Conservation (phyloP, 2,888 invertebrate species). For the Drosophila robusta region DNA sequence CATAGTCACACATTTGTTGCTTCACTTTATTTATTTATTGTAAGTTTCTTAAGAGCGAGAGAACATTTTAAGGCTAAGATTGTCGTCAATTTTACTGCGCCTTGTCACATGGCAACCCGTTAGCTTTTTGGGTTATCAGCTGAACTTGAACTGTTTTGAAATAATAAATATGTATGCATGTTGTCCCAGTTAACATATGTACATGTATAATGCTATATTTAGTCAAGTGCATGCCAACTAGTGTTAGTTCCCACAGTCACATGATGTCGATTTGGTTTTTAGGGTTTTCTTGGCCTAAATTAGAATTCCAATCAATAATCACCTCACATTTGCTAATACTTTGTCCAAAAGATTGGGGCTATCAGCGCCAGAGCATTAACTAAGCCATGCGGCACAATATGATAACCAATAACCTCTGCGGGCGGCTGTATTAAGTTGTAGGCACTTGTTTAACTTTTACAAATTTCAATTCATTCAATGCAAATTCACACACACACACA, state of each 20-base stretch:
- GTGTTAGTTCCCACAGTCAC: conserved; percentile 40
- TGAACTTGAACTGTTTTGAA: conserved; percentile 61
- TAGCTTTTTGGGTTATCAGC: conserved; percentile 57
- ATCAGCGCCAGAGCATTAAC: conserved; percentile 26
- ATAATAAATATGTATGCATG: conserved; percentile 8
- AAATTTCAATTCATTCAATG: conserved; percentile 75
- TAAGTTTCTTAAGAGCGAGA: neutral
- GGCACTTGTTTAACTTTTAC: conserved; percentile 51
- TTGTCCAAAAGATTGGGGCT: conserved; percentile 43
- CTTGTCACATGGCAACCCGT: conserved; percentile 50
- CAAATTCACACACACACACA: conserved; percentile 48
- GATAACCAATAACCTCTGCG: conserved; percentile 48
- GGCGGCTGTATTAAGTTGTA: conserved; percentile 19
- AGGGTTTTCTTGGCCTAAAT: conserved; percentile 22
- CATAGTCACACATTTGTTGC: too few species aligned
- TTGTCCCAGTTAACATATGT: conserved; percentile 4
- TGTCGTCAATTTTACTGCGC: conserved; percentile 8
- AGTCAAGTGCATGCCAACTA: conserved; percentile 42
- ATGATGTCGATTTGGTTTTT: conserved; percentile 13
- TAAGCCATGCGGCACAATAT: conserved; percentile 21
- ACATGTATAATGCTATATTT: conserved; percentile 49
- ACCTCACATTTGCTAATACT: conserved; percentile 24
- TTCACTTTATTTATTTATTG: neutral
- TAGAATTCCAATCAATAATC: conserved; percentile 37
- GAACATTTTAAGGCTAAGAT: neutral